Base-by-base conservation (phyloP, 2,797 vertebrate genomes). In the Pipistrellus kuhlii region DNA sequence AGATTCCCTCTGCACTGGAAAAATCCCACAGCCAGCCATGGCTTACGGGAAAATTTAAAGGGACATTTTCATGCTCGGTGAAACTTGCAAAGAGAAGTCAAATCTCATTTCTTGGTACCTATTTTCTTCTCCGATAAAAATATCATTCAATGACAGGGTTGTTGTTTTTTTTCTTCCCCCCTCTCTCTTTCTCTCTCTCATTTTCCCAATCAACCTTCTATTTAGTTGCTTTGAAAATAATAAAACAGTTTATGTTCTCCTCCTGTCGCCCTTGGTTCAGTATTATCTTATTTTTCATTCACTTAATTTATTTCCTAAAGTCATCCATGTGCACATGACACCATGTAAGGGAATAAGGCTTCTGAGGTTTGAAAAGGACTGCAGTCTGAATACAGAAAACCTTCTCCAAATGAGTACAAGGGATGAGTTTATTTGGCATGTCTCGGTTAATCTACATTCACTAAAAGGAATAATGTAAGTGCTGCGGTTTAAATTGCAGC, bases 21-120 rank as follows among this genome's bases (percentile, higher is more conserved):
- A 94, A 96, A 96, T 86, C 93, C 95, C 77, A 38, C 53, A 92
- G 80, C 59, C 82, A 80, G 88, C n/a, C 57, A 62, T 23, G 2
- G 73, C 59, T 96, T 75, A 25, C 41, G 3, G 85, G 90, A 96
- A 88, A 96, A 95, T 96, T 97, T 96, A 94, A 97, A 97, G 94
- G 89, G 68, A 88, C 38, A 78, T 95, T 95, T 95, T 96, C 91
- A 92, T 71, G 92, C 91, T 95, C 25, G 2, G 93, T 88, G 91
- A 91, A 97, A 97, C 95, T 96, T 93, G 62, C 85, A 85, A 84
- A 87, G 85, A 91, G 55, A 81, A 94, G 72, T 94, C 89, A 73
- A 77, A 95, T 96, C 95, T 90, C 46, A 95, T 96, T 92, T 88
- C 23, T 69, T 84, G 44, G 53, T 83, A 62, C 55, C 75, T 92